Base-by-base conservation (phyloP, 1,140 invertebrate genomes). In the Drosophila bocki region DNA sequence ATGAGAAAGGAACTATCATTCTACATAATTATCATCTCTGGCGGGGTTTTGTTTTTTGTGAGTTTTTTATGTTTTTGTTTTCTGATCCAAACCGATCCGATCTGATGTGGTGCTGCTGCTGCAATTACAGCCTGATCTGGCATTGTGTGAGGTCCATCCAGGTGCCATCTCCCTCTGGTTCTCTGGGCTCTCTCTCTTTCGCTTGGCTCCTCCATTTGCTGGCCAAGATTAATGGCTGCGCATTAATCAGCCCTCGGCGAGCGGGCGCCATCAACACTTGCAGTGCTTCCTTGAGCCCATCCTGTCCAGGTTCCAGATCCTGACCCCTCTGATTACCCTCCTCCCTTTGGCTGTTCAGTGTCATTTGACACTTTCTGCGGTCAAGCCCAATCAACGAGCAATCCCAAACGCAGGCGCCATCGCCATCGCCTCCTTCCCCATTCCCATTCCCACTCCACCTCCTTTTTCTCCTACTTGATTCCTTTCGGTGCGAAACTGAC, bases 1-100 rank as follows among this genome's bases (percentile, higher is more conserved):
- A 33, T 35, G 33, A 80, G 86, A 91, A 90, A 91, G 87, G 85
- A 88, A 88, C 85, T 88, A 88, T 88, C 85, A 88, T 88, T 85
- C 81, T 79, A 88, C 70, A 88, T 88, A 88, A 88, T 88, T 88
- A 85, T 88, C 75, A 79, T 71, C 78, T 69, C 64, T 57, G 64
- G 79, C 44, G 50, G 68, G 60, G 54, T n/a, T 69, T 65, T 62
- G 47, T 64, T 64, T 67, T 65, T 70, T 17, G 12, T 69, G n/a
- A 17, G 26, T 39, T 19, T 26, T 56, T 15, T 19, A 19, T 19
- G 19, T 19, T 19, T 19, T 19, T 19, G 19, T 54, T 61, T 15
- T 17, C 22, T 19, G 22, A 26, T 45, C 37, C 1, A 29, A 26
- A 47, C 37, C 9, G 48, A 63, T 44, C 8, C 15, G 45, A 60